Base-by-base conservation (phyloP, 2,888 invertebrate species). In the Glyphotaelius pellucidus region DNA sequence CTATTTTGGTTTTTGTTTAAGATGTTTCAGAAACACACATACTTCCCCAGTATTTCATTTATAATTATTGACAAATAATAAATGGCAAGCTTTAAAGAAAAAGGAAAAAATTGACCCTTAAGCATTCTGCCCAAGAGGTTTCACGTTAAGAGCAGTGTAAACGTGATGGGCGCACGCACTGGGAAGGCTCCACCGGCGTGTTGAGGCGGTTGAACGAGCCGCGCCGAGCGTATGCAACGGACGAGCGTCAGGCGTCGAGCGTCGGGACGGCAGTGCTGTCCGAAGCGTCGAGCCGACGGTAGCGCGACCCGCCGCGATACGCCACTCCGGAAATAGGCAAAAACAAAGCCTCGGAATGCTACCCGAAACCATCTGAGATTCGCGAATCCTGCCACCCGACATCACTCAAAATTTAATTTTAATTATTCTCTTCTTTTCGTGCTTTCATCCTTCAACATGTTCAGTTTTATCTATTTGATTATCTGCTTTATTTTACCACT, bases 201-300 rank as follows among this genome's bases (percentile, higher is more conserved):
- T 67, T 67, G 67, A 67, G 52, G 32, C 83, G 35, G 19, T 32
- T 12, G 83, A 35, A 4, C 32, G 83, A 35, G 83, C 90, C 92
- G 93, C 85, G 93, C 93, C 94, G 93, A 94, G 93, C 94, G 94
- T 94, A 94, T 94, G 94, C 92, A 94, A 93, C 94, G 93, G 25
- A 0, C 94, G 94, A 94, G 94, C 94, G 94, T 94, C 94, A 94
- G 94, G 94, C 94, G 94, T 94, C 94, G 94, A 25, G 67, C 94
- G 94, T 94, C 92, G 81, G 93, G 94, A 93, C 91, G 91, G 67
- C 88, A 89, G 90, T 93, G 93, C 92, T 91, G 93, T 90, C 91
- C 93, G 90, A 92, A 93, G 93, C 93, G 94, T 92, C 94, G 94
- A 94, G 94, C 94, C 94, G 94, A 93, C 94, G 93, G 94, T 93